Evolutionary conservation across 1,140 invertebrate species (phyloP).

Genomic region (Druon quercuslanigerum): DNA sequence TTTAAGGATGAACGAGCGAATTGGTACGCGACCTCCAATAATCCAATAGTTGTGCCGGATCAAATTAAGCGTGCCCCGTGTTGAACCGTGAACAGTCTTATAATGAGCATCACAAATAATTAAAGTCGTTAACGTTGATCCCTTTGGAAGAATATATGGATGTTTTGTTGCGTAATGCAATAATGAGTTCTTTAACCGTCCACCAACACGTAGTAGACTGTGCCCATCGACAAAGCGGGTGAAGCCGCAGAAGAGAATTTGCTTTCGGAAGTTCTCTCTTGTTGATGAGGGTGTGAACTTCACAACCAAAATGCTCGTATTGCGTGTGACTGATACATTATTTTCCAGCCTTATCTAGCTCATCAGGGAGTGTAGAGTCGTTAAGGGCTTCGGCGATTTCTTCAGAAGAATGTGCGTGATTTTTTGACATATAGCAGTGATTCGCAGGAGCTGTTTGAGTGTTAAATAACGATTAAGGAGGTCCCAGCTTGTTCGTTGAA

Average conservation of each 20-base stretch:
- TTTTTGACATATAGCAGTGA: neutral
- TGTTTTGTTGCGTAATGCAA: constrained; percentile 43
- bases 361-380: no score
- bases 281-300: neutral
- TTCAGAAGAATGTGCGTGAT: neutral
- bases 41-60: constrained; percentile 50
- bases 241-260: neutral
- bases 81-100: constrained; percentile 48
- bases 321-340: neutral
- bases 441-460: neutral
- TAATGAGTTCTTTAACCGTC: constrained; percentile 15
- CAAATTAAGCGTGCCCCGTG: constrained; percentile 40
- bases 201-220: constrained; percentile 38
- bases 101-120: constrained; percentile 54
- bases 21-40: constrained; percentile 37
- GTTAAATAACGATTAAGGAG: neutral
- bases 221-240: neutral
- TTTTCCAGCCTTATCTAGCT: neutral
- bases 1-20: constrained; percentile 38
- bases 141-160: constrained; percentile 45
- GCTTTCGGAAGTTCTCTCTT: neutral
- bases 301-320: neutral
- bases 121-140: constrained; percentile 43
- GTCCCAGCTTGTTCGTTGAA: no score
- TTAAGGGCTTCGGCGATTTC: neutral